These are phyloP conservation scores for Gerris lacustris DNA, from an alignment of 2,888 invertebrate species.

Conservation along the genomic window DNA sequence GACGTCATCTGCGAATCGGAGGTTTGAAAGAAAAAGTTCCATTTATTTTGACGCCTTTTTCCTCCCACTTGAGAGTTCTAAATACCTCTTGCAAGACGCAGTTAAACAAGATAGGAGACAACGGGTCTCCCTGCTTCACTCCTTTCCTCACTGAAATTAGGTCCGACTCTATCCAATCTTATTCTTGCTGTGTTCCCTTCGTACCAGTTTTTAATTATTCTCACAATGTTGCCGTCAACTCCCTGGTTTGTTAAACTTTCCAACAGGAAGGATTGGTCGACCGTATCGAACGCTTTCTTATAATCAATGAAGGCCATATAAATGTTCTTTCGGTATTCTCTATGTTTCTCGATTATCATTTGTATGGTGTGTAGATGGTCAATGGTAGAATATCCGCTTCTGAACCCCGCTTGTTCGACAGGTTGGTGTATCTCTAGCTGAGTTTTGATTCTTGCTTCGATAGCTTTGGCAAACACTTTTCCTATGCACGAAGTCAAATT, in stretches of 20 bases:
- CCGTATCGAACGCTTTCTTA: slow-evolving; percentile 10
- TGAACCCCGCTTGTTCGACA: slow-evolving; percentile 30
- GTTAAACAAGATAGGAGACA: no score
- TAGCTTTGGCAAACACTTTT: slow-evolving; percentile 30
- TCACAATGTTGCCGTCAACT: not conserved
- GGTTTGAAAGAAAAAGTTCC: no score
- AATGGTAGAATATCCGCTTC: slow-evolving; percentile 23
- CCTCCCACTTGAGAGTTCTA: no score
- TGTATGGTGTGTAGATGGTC: slow-evolving; percentile 24
- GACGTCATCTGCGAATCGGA: no score
- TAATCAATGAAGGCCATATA: slow-evolving; percentile 3
- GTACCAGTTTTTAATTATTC: slow-evolving; percentile 6
- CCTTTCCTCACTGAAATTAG: not conserved
- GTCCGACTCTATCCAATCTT: not conserved
- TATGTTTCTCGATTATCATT: not conserved
- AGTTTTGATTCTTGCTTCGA: slow-evolving; percentile 23
- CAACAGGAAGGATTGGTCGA: not conserved
- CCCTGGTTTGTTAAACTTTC: not conserved
- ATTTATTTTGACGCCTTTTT: no score
- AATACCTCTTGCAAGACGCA: no score
- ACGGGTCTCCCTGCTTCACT: slow-evolving; percentile 23
- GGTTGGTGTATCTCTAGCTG: slow-evolving; percentile 28
- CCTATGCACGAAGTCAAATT: slow-evolving; percentile 27
- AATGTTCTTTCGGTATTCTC: not conserved
- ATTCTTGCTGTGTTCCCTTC: not conserved